Conservation (phyloP, 2,113 vertebrate genomes). For the Hemiscyllium ocellatum region DNA sequence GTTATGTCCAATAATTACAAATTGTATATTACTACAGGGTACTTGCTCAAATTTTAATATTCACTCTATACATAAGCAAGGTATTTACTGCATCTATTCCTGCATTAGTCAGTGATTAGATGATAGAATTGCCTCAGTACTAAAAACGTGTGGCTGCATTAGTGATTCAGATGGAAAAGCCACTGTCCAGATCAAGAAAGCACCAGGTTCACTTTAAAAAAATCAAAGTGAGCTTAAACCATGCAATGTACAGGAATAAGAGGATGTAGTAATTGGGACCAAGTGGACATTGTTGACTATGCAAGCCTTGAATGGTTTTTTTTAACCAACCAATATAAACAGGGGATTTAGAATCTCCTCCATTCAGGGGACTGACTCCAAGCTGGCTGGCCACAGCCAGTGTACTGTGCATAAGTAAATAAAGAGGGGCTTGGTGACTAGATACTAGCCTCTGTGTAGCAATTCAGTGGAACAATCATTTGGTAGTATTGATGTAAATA, state of each 20-base stretch:
- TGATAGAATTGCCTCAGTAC: not conserved
- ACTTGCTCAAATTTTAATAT: not conserved
- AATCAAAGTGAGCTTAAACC: not conserved
- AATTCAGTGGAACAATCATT: too few relatives aligned
- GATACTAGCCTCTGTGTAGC: too few relatives aligned
- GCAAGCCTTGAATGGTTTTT: too few relatives aligned
- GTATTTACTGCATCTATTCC: not conserved
- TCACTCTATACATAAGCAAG: not conserved
- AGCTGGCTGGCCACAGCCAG: too few relatives aligned
- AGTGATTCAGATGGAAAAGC: not conserved
- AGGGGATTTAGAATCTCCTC: too few relatives aligned
- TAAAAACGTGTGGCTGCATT: not conserved
- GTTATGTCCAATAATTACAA: not conserved
- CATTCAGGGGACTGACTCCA: too few relatives aligned
- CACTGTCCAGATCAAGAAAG: not conserved
- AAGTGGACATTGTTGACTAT: not conserved
- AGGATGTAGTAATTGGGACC: too few relatives aligned
- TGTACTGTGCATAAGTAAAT: too few relatives aligned
- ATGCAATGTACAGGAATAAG: not conserved
- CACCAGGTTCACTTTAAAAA: not conserved
- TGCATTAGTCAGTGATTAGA: not conserved
- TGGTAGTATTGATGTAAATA: too few relatives aligned
- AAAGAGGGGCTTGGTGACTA: too few relatives aligned
- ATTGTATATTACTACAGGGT: not conserved
- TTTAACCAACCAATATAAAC: too few relatives aligned